These are phyloP conservation scores for Hippocampus guttulatus DNA, from an alignment of 2,113 vertebrate species.

Conservation along the genomic window DNA sequence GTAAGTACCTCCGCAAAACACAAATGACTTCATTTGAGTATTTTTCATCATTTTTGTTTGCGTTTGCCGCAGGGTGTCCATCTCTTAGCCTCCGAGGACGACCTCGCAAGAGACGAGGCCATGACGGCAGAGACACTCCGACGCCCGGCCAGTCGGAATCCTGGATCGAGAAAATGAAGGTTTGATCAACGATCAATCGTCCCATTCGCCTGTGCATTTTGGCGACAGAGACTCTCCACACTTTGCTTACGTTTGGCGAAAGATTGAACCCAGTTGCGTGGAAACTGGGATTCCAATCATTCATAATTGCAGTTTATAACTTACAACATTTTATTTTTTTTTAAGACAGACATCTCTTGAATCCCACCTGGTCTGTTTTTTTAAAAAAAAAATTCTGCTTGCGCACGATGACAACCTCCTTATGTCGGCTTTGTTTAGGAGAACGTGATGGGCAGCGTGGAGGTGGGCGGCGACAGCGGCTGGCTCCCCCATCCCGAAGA, in stretches of 20 bases:
- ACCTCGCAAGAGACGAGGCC: slow-evolving; percentile 69
- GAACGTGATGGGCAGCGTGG: slow-evolving; percentile 73
- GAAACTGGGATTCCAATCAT: too few relatives aligned
- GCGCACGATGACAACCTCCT: too few relatives aligned
- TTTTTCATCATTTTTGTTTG: not conserved
- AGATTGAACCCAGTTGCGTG: too few relatives aligned
- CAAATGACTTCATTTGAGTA: not conserved
- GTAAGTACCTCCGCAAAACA: slow-evolving; percentile 48
- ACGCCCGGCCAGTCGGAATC: slow-evolving; percentile 63
- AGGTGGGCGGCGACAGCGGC: slow-evolving; percentile 63
- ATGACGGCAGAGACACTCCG: slow-evolving; percentile 54
- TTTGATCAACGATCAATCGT: slow-evolving; percentile 16
- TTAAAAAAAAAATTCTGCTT: too few relatives aligned
- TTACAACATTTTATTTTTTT: too few relatives aligned
- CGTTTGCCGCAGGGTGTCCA: slow-evolving; percentile 59
- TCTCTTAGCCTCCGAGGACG: slow-evolving; percentile 76
- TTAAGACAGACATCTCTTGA: not conserved
- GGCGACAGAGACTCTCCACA: too few relatives aligned
- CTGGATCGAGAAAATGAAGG: slow-evolving; percentile 75
- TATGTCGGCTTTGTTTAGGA: slow-evolving; percentile 50
- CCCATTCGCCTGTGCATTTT: too few relatives aligned
- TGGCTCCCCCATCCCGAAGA: slow-evolving; percentile 77
- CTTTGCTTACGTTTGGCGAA: too few relatives aligned
- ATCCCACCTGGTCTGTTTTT: not conserved
- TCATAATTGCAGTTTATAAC: too few relatives aligned